A percentile compares a stretch with the other conserved stretches of the same genome.
Conservation (phyloP, 2,888 invertebrate genomes). For the Agrochola macilenta region DNA sequence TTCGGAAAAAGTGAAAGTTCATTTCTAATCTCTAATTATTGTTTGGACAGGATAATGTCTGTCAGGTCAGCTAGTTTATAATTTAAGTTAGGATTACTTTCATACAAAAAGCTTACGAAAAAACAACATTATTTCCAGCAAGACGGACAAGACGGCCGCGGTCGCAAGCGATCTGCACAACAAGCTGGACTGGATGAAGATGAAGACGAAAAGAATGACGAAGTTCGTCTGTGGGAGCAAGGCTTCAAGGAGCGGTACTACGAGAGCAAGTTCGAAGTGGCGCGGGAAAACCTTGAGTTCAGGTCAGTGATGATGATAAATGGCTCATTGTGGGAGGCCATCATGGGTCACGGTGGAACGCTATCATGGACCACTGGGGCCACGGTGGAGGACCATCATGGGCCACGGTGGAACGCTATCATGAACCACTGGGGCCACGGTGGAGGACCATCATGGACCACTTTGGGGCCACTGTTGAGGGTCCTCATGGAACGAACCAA, state of each 20-base stretch:
- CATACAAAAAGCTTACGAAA: background rate
- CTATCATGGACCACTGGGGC: background rate
- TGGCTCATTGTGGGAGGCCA: no score
- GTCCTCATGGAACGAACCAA: background rate
- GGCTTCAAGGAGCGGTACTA: constrained; percentile 99
- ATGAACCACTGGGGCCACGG: background rate
- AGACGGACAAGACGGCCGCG: constrained; percentile 73
- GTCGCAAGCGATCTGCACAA: constrained; percentile 90
- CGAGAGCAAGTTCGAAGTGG: constrained; percentile 97
- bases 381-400: background rate
- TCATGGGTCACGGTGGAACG: background rate
- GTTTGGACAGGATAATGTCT: no score
- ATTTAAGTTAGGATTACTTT: background rate
- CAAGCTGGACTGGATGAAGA: constrained; percentile 89
- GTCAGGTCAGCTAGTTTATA: no score
- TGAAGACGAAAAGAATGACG: constrained; percentile 95
- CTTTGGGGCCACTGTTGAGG: no score
- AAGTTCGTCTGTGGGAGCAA: constrained; percentile 98
- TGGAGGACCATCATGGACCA: no score
- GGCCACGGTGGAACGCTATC: no score
- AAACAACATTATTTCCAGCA: constrained; percentile 54
- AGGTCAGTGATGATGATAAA: constrained; percentile 85
- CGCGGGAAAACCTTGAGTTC: constrained; percentile 94
- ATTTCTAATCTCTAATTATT: no score
- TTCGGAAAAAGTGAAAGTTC: no score